Conservation (phyloP, 2,888 invertebrate species). For the Acutogordius australiensis region DNA sequence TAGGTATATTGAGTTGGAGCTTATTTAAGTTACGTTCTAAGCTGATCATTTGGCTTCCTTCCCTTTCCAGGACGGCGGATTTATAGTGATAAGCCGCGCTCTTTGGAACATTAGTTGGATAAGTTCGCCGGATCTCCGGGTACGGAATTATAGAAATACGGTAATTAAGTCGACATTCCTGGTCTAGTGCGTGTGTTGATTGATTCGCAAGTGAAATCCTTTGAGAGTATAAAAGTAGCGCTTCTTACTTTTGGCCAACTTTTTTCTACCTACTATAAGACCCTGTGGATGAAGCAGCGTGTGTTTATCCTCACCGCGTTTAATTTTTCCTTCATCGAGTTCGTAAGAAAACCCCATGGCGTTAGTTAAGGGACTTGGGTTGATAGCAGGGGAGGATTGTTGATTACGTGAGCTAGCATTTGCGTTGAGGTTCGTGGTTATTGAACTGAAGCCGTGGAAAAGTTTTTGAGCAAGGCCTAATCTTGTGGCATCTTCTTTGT, state of each 20-base stretch:
- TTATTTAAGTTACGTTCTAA: neutral
- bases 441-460: neutral
- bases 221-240: neutral
- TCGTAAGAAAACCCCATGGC: neutral
- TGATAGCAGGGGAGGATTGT: neutral
- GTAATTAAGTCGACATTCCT: neutral
- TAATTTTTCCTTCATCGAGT: too few species aligned
- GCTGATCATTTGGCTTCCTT: too few species aligned
- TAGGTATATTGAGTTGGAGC: neutral
- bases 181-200: neutral
- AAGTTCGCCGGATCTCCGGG: neutral
- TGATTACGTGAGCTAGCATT: neutral
- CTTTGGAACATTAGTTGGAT: too few species aligned
- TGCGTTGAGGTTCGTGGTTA: neutral
- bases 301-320: too few species aligned
- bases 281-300: neutral
- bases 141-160: neutral
- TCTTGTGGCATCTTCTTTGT: neutral
- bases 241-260: neutral
- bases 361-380: neutral
- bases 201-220: neutral
- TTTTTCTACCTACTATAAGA: neutral
- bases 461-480: neutral
- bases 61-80: too few species aligned
- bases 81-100: too few species aligned